Conservation (phyloP, 2,888 invertebrate genomes). For the Cinara cedri region DNA sequence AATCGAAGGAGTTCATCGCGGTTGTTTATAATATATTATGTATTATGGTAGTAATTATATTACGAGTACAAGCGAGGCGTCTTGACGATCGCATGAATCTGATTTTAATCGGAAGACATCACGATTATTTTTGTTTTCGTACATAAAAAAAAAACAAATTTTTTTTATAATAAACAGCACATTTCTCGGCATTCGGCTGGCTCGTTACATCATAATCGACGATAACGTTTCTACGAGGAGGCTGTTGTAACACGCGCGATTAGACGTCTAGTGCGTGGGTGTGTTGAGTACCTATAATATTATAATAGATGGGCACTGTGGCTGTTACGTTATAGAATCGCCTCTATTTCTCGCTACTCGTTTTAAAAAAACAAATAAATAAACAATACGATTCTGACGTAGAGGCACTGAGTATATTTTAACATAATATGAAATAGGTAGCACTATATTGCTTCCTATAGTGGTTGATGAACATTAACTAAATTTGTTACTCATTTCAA, state of each 20-base stretch:
- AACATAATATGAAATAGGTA: no score
- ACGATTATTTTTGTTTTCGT: conserved; percentile 19
- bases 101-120: conserved; percentile 38
- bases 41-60: not conserved
- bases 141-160: not conserved
- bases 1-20: no score
- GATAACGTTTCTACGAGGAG: not conserved
- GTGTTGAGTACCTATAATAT: not conserved
- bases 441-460: no score
- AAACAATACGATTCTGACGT: no score
- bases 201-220: not conserved
- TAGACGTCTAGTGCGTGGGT: not conserved
- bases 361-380: no score
- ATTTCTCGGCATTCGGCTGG: not conserved
- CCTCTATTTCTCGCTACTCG: not conserved
- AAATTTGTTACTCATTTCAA: no score
- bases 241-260: not conserved
- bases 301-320: not conserved
- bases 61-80: not conserved
- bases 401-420: no score
- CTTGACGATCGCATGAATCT: conserved; percentile 10
- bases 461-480: no score
- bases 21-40: no score
- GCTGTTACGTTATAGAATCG: not conserved
- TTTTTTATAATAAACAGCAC: conserved; percentile 1